Base-by-base conservation (phyloP, 2,888 invertebrate species). In the Lasioglossum calceatum region DNA sequence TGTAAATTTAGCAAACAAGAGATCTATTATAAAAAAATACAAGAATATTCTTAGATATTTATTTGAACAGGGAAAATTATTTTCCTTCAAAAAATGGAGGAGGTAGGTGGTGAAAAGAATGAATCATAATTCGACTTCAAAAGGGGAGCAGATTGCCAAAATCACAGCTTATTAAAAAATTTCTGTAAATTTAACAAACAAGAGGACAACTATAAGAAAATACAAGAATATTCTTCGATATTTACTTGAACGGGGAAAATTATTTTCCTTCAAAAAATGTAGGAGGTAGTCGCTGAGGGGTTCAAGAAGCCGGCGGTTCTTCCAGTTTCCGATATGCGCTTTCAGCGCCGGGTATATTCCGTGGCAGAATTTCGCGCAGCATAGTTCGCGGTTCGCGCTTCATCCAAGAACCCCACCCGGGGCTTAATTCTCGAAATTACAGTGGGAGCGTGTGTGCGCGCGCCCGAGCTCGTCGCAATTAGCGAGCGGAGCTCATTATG, bases 401-500 rank as follows among this genome's bases (percentile, higher is more conserved):
- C 36, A 58, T 23, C 70, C 75, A 47, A 83, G 44, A 16, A 54
- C 74, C 54, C 83, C 61, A 77, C 76, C 42, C 61, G 47, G 61
- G 47, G 23, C 32, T 36, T 71, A 61, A 76, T 72, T 64, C 71
- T 58, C 64, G 75, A 79, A 81, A 79, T 82, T 74, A 79, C 74
- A 77, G 73, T 19, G 78, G 61, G 42, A 44, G 36, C n/a, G 39
- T 54, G 32, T 36, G 58, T 8, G 58, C n/a, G n/a, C 58, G 58
- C 12, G n/a, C n/a, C 36, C 16, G 54, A 47, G 70, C 23, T 73
- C 81, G 89, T 81, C 75, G 92, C 91, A 94, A 94, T 94, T 94
- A 94, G 91, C 91, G 88, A 91, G 89, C 90, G 88, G 90, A 87
- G 91, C 88, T 93, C 92, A 92, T 94, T 94, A 94, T 92, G 93